Conservation (phyloP, 2,797 vertebrate species). For the Falco biarmicus region DNA sequence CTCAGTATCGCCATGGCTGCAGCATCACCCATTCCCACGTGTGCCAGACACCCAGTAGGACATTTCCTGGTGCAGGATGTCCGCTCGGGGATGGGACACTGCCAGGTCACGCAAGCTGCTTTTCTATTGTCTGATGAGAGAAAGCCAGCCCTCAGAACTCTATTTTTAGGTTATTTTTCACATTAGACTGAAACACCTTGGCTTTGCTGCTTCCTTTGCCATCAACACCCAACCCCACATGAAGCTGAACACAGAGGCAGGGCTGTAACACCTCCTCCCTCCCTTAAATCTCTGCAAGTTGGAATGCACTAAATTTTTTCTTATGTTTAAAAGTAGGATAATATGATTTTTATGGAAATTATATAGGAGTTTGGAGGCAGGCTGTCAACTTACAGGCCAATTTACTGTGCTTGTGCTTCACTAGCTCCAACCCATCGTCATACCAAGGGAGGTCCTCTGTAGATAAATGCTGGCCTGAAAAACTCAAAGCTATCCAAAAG, state of each 20-base stretch:
- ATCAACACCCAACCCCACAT: no score
- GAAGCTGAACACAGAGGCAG: neutral
- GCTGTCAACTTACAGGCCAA: neutral
- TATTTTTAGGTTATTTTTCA: neutral
- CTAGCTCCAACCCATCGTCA: neutral
- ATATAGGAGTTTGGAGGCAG: neutral
- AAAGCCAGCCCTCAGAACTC: neutral
- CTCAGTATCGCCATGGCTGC: neutral
- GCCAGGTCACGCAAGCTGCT: neutral
- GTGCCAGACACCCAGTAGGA: fast-evolving
- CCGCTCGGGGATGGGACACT: fast-evolving
- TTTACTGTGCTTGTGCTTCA: neutral
- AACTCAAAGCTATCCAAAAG: neutral
- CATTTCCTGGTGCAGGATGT: neutral
- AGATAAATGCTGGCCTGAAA: neutral
- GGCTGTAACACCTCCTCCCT: neutral
- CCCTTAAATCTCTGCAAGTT: neutral
- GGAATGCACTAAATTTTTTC: neutral
- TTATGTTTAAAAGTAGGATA: neutral
- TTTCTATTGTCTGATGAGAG: neutral
- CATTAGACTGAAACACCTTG: neutral
- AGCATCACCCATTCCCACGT: neutral
- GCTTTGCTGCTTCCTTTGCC: neutral
- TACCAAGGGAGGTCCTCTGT: neutral
- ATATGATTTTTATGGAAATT: neutral